These are phyloP conservation scores for Chauna torquata DNA, from an alignment of 2,113 vertebrate genomes.

Conservation along the genomic window DNA sequence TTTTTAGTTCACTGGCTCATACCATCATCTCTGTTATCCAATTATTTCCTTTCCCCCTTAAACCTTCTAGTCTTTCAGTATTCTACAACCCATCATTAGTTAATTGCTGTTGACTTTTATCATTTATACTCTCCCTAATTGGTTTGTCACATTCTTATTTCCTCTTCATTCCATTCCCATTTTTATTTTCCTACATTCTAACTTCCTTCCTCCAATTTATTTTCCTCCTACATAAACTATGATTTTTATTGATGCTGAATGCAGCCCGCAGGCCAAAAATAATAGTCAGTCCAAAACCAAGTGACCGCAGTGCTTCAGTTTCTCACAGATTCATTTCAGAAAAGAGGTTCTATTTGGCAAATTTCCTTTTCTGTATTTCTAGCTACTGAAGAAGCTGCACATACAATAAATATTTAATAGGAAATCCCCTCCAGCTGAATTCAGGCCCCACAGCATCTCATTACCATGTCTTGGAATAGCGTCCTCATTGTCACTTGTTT, in stretches of 20 bases:
- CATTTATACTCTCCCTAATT: slow-evolving; percentile 9
- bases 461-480: slow-evolving; percentile 83
- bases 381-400: slow-evolving; percentile 75
- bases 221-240: slow-evolving; percentile 28
- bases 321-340: slow-evolving; percentile 73
- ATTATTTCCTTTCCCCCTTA: not conserved
- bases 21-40: not conserved
- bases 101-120: slow-evolving; percentile 44
- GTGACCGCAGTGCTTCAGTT: slow-evolving; percentile 51
- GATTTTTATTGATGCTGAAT: slow-evolving; percentile 65
- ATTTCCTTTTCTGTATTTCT: slow-evolving; percentile 77
- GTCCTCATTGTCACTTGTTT: slow-evolving; percentile 85
- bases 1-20: slow-evolving; percentile 17
- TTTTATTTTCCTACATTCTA: not conserved
- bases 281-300: slow-evolving; percentile 56
- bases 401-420: slow-evolving; percentile 89
- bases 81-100: not conserved
- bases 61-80: not conserved
- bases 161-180: slow-evolving; percentile 18
- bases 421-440: slow-evolving; percentile 81
- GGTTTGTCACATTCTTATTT: slow-evolving; percentile 13
- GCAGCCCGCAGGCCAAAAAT: slow-evolving; percentile 59
- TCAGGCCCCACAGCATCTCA: slow-evolving; percentile 80
- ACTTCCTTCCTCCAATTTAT: slow-evolving; percentile 2
- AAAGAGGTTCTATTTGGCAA: slow-evolving; percentile 69